These are phyloP conservation scores for Machimus rusticus DNA, from an alignment of 2,888 invertebrate genomes.

Conservation along the genomic window DNA sequence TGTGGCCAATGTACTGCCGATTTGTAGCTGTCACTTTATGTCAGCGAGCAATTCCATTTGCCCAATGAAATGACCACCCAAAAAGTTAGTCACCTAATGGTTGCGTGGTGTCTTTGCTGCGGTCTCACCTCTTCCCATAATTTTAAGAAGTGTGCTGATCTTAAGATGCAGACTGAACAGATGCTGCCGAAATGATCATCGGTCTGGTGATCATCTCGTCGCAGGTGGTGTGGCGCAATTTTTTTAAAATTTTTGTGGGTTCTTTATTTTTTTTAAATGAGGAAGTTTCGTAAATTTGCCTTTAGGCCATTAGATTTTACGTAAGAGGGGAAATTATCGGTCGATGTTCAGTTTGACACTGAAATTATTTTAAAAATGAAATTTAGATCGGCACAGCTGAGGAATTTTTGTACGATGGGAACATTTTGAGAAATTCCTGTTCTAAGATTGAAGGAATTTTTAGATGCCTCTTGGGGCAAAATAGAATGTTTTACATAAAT, in stretches of 20 bases:
- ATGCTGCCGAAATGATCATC: neutral
- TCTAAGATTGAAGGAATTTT: neutral
- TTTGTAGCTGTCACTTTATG: constrained; percentile 22
- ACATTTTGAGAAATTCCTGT: neutral
- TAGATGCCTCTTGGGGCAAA: neutral
- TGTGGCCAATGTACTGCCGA: constrained; percentile 17
- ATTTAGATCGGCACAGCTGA: neutral
- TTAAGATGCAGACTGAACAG: neutral
- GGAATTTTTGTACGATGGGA: neutral
- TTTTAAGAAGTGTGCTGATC: neutral
- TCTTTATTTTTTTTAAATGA: neutral
- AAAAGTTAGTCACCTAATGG: constrained; percentile 8
- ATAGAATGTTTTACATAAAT: neutral
- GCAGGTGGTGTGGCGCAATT: neutral
- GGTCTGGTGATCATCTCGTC: neutral
- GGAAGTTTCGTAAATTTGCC: neutral
- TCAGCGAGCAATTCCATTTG: neutral
- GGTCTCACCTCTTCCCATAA: neutral
- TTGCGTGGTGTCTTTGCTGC: neutral
- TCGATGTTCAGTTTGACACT: neutral
- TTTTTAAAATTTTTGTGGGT: neutral
- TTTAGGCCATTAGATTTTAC: neutral
- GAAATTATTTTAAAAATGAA: constrained; percentile 5
- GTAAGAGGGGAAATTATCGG: neutral
- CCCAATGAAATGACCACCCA: constrained; percentile 4